These are phyloP conservation scores for Chironomus riparius DNA, from an alignment of 2,888 invertebrate genomes.

Conservation along the genomic window DNA sequence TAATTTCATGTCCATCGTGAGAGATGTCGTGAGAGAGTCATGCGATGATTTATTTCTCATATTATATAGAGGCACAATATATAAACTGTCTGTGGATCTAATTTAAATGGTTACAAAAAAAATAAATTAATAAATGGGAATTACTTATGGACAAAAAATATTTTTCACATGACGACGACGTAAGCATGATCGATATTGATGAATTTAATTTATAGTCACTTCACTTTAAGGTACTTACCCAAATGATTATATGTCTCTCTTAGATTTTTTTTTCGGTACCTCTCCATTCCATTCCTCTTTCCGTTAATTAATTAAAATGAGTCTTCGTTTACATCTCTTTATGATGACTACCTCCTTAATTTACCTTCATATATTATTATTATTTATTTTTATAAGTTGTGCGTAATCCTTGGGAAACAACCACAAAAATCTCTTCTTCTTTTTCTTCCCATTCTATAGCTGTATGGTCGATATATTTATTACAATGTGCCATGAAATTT, in stretches of 20 bases:
- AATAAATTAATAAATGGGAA: not conserved
- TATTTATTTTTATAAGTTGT: not conserved
- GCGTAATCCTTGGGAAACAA: not conserved
- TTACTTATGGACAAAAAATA: not conserved
- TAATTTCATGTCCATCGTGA: not conserved
- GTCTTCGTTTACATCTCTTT: not conserved
- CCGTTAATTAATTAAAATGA: conserved; percentile 12
- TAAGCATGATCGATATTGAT: conserved; percentile 10
- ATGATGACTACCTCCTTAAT: not conserved
- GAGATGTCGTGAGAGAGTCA: conserved; percentile 18
- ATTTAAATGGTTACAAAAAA: conserved; percentile 7
- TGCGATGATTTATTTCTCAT: conserved; percentile 13
- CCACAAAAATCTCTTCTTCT: not conserved
- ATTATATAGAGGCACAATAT: not conserved
- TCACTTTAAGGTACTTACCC: not conserved
- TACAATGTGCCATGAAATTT: conserved; percentile 15
- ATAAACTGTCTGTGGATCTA: not conserved
- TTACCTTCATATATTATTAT: not conserved
- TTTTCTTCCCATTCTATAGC: too few relatives aligned
- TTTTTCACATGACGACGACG: not conserved
- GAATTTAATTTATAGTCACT: conserved; percentile 1
- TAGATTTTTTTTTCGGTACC: too few relatives aligned
- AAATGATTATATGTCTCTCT: too few relatives aligned
- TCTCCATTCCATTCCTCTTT: not conserved
- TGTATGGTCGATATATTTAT: not conserved